A percentile compares a stretch with the other conserved stretches of the same genome.
Conservation (phyloP, 2,797 vertebrate genomes). For the Aplochiton taeniatus region DNA sequence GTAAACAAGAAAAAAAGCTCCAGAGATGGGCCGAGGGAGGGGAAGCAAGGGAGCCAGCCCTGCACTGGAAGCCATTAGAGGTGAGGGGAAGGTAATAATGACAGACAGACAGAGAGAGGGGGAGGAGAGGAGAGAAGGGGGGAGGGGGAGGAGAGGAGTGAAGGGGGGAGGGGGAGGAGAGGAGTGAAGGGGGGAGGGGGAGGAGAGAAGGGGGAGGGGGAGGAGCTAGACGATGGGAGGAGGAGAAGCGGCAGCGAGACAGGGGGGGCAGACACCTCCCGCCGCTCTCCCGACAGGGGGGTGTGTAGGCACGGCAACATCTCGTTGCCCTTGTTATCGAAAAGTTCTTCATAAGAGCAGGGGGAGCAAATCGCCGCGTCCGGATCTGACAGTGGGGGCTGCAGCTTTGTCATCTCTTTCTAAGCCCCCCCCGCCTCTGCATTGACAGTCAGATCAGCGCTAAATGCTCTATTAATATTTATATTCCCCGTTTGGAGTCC, state of each 20-base stretch:
- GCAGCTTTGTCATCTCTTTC: background rate
- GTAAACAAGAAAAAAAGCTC: background rate
- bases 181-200: slow-evolving; percentile 9
- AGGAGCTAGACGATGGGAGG: background rate
- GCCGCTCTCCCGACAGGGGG: background rate
- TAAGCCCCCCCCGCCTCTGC: background rate
- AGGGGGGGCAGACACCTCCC: background rate
- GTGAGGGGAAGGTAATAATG: background rate
- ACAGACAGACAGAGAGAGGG: background rate
- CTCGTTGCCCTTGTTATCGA: background rate
- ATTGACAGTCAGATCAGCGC: slow-evolving; percentile 9
- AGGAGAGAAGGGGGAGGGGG: background rate
- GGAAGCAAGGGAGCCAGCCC: background rate
- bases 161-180: slow-evolving; percentile 9
- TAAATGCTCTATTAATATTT: slow-evolving; percentile 8
- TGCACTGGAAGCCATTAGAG: background rate
- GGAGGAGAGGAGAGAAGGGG: slow-evolving; percentile 7
- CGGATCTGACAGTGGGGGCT: background rate
- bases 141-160: slow-evolving; percentile 20
- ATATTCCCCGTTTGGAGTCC: background rate
- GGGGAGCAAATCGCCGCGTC: background rate
- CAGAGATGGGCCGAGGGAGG: no score
- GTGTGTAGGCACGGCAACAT: background rate
- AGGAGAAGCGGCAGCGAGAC: slow-evolving; percentile 14
- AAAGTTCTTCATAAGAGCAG: background rate